Evolutionary conservation across 2,113 vertebrate genomes (phyloP), one percentile per base, ranked within the genome.

Genomic region (Maccullochella peelii): DNA sequence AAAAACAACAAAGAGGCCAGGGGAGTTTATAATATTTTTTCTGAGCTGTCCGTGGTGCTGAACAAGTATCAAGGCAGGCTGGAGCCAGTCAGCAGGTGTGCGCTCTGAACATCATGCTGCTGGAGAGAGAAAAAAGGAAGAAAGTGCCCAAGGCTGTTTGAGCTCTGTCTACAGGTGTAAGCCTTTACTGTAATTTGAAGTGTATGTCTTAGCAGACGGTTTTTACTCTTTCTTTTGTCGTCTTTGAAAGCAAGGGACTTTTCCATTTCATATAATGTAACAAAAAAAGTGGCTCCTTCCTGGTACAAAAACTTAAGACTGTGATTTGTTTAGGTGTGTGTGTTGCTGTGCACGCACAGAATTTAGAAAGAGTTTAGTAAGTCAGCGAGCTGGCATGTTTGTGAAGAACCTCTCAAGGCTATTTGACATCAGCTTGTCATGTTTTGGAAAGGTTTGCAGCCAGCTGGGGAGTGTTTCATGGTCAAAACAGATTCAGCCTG

Each of bases 51-150:
- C 4, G 6, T 20, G 20, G 52, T 57, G 71, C 82, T 67, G 76
- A 80, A 49, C 75, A 73, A 36, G 62, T 69, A 70, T 84, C 63
- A 67, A 59, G 58, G 36, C 61, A 1, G 68, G 47, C 40, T 10
- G 27, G 18, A 72, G 14, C 40, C 68, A 57, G 74, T n/a, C 47
- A 63, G 47, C 57, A 25, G 52, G 50, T 30, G 47, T 27, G 75
- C 47, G 50, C 50, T 65, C 57, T 47, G 62, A 67, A 20, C 21
- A 23, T 33, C 15, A 6, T 3, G 0, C n/a, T 12, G 54, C 27
- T 38, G 52, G 54, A 38, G n/a, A 44, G 12, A 63, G 20, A 23
- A 1, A 61, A 63, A 20, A 61, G 25, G 21, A 18, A 63, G 2
- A 57, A 40, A 73, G 38, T 8, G 38, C 73, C 73, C 6, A 14